phyloP scores from a whole-genome alignment of 2,797 vertebrate genomes.

The Lerista edwardsae region DNA sequence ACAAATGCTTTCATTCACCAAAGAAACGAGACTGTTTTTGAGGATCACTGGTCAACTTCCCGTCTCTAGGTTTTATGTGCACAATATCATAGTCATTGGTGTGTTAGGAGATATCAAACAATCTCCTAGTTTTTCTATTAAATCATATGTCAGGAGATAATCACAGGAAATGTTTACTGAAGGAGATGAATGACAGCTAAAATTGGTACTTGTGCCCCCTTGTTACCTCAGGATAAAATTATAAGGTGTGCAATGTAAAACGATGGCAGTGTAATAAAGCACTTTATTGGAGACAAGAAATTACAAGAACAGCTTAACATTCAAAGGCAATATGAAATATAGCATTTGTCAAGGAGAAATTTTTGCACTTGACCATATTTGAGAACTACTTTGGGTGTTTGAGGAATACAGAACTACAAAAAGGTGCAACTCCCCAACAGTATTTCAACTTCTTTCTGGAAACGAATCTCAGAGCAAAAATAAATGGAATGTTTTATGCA shows the following conservation, averaged over 20 bases:
- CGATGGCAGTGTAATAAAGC: neutral
- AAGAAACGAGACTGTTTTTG: neutral
- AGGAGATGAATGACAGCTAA: neutral
- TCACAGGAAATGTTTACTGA: neutral
- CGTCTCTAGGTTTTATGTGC: neutral
- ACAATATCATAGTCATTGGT: neutral
- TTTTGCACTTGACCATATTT: neutral
- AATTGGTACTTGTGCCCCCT: neutral
- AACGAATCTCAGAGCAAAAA: neutral
- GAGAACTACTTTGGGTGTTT: neutral
- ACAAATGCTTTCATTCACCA: neutral
- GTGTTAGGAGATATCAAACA: neutral
- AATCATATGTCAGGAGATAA: neutral
- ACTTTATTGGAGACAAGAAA: neutral
- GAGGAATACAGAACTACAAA: neutral
- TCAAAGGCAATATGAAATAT: conserved; percentile 6
- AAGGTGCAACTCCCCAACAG: neutral
- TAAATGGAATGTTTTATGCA: neutral
- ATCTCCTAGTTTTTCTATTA: neutral
- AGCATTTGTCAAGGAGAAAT: neutral
- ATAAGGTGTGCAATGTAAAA: neutral
- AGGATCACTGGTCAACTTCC: neutral
- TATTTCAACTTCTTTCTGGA: neutral
- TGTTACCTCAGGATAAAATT: conserved; percentile 6
- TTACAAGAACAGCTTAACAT: neutral